These are phyloP conservation scores for Halesus radiatus DNA, from an alignment of 1,140 invertebrate species.

Conservation along the genomic window DNA sequence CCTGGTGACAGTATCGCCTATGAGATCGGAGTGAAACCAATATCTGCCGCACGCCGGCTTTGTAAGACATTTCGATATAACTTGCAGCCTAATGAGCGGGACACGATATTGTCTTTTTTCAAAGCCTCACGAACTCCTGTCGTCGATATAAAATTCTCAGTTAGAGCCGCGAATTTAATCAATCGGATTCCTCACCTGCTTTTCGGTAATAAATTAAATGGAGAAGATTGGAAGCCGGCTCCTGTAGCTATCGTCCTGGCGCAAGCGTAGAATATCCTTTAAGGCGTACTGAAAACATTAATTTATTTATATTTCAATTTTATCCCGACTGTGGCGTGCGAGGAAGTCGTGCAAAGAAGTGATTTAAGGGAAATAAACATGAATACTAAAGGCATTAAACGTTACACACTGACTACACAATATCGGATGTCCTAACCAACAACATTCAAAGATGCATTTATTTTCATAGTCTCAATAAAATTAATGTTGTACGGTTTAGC, in stretches of 20 bases:
- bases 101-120: background rate
- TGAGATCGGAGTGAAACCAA: background rate
- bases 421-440: slow-evolving; percentile 17
- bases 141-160: background rate
- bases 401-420: background rate
- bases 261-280: slow-evolving; percentile 9
- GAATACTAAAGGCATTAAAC: background rate
- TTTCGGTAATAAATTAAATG: slow-evolving; percentile 40
- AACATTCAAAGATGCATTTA: background rate
- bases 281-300: background rate
- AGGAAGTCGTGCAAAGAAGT: slow-evolving; percentile 54
- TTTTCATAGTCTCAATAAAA: background rate
- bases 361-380: slow-evolving; percentile 52
- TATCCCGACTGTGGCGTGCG: slow-evolving; percentile 55
- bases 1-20: background rate
- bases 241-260: slow-evolving; percentile 36
- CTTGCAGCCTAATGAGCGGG: background rate
- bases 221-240: slow-evolving; percentile 15
- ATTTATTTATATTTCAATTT: slow-evolving; percentile 57
- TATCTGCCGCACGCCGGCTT: background rate
- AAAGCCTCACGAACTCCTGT: background rate
- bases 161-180: slow-evolving; percentile 26
- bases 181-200: slow-evolving; percentile 25
- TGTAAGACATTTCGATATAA: background rate
- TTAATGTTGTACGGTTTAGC: background rate